Base-by-base conservation (phyloP, 2,888 invertebrate genomes). In the Hartigia nigra region DNA sequence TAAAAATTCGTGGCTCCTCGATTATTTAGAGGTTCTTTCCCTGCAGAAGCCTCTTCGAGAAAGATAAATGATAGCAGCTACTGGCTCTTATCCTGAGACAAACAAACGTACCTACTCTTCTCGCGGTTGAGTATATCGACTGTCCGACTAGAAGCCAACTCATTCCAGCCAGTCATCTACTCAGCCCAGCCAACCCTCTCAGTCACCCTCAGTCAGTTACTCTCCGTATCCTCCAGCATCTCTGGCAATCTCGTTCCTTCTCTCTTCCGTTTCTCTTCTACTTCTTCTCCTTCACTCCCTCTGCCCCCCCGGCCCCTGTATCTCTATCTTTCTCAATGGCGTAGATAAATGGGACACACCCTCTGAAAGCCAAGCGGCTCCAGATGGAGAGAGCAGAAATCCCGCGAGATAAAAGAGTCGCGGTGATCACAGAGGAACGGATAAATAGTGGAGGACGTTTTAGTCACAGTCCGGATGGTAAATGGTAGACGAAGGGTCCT, bases 401-500 rank as follows among this genome's bases (percentile, higher is more conserved):
- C 75, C 75, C 72, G 55, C 74, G 78, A 84, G 85, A 86, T 86
- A 87, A 87, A 85, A 83, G 82, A 84, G 82, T 82, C 81, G 74
- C 76, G 80, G 79, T 78, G 84, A 84, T 84, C 84, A 79, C 80
- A 79, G 81, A 76, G 78, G 76, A 79, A 81, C 77, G 81, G 82
- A 86, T 85, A 86, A 87, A 87, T 85, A 84, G 84, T 79, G 75
- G 77, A 78, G 82, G 81, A 77, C 82, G 82, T 84, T 84, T 82
- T 78, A 85, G 84, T 80, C 84, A 83, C 81, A 79, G 79, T 81
- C 81, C 34, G 79, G 80, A 84, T 84, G 79, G 84, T 84, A 86
- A 87, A 87, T 86, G 84, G 81, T 32, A 72, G 31, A 32, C 72
- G 12, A 31, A 32, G 72, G 72, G 72, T 32, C 72, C 37, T 76